Base-by-base conservation (phyloP, 2,888 invertebrate species). In the Eupelmus urozonus region DNA sequence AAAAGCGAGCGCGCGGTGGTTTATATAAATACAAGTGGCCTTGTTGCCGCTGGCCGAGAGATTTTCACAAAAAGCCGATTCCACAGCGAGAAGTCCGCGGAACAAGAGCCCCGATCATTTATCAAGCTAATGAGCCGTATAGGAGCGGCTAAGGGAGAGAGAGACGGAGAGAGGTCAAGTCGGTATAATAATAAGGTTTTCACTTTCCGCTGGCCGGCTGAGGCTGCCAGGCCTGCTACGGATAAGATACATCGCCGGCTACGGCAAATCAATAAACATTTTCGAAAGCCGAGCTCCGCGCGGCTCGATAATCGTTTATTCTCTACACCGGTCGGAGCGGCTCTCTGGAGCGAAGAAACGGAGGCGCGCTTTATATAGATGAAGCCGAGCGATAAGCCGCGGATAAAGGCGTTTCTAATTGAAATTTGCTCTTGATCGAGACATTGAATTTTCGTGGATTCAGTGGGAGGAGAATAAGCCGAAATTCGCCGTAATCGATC, bases 171-270 rank as follows among this genome's bases (percentile, higher is more conserved):
- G 53, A 53, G 62, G 62, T 62, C 53, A 51, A 42, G 40, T 11
- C 20, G 18, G 42, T 27, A 55, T 42, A 42, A 72, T 53, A 72
- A 66, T n/a, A n/a, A n/a, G 59, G 20, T 74, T 74, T 57, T 66
- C 66, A 66, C 74, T 74, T 65, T 65, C 34, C 57, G 42, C 53
- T 29, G n/a, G n/a, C n/a, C n/a, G n/a, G 55, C 7, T n/a, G 27
- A n/a, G 42, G 5, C 13, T 20, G 60, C 20, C 42, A 20, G 40
- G 16, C 11, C 42, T 7, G 59, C 13, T 40, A 40, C 5, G n/a
- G 53, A 49, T 23, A 29, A 23, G 57, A 53, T 20, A 55, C 34
- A 23, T 55, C 7, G n/a, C n/a, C n/a, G n/a, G n/a, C n/a, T n/a
- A n/a, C n/a, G n/a, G 42, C 13, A 29, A 45, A 57, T 57, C 55